Base-by-base conservation (phyloP, 2,888 invertebrate species). In the Melitaea athalia region DNA sequence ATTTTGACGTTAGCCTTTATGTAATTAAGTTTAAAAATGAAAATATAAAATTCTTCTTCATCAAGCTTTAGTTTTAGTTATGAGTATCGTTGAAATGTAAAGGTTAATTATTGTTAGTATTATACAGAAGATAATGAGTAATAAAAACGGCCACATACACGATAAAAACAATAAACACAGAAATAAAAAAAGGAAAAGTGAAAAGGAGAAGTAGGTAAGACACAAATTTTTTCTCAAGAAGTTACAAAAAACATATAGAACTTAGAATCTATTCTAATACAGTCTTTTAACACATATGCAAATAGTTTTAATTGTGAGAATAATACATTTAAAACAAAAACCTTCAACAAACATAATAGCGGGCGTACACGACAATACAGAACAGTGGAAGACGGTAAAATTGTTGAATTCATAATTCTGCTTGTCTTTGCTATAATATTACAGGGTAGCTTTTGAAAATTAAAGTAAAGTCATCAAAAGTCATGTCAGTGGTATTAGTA, bases 341-440 rank as follows among this genome's bases (percentile, higher is more conserved):
- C 66, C 71, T 60, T 73, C 60, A 69, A 33, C 55, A 63, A 72
- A 72, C 59, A 65, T 59, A 73, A 64, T 68, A 72, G 64, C 67
- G 17, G 70, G 67, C 70, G 64, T 47, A 73, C 69, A 77, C 73
- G 64, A 38, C 38, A 38, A 72, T 70, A 72, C 64, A 68, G 55
- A 65, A 73, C 75, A 79, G 77, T 79, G 78, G 79, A 71, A 76
- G 72, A 75, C 76, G 79, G 77, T 71, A 69, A 62, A 63, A 52
- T 69, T 55, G n/a, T 59, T 59, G 59, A 7, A 42, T 31, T 57
- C 31, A 57, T 57, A 15, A 42, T 10, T 53, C 11, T 69, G 31
- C 15, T 49, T 57, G 45, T 55, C 10, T 59, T 52, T 49, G 24
- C 50, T 17, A 59, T 53, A 49, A n/a, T 31, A 52, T 47, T 24